phyloP scores from a whole-genome alignment of 2,113 vertebrate species.

The Dolichotis patagonum region DNA sequence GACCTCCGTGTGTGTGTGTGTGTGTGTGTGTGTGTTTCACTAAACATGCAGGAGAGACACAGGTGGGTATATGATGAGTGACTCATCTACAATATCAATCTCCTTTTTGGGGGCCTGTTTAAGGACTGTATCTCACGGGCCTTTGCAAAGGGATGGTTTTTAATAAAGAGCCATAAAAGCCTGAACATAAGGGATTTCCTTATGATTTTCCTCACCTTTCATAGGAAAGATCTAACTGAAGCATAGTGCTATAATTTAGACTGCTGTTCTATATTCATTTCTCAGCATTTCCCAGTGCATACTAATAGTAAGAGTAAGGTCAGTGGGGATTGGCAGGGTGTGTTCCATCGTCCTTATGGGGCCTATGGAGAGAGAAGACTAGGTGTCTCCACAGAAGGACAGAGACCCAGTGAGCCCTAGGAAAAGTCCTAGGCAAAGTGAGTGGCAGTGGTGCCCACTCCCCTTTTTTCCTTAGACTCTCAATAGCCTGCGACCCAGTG shows the following conservation, averaged over 20 bases:
- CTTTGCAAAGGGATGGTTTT: neutral
- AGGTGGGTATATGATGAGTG: neutral
- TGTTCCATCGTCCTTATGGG: neutral
- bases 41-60: neutral
- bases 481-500: neutral
- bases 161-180: neutral
- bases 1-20: neutral
- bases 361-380: neutral
- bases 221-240: neutral
- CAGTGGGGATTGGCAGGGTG: neutral
- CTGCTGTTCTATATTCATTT: neutral
- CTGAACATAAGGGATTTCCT: neutral
- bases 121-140: neutral
- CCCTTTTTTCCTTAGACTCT: neutral
- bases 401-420: neutral
- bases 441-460: neutral
- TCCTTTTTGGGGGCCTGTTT: neutral
- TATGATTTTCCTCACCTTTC: neutral
- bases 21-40: neutral
- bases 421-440: too few species aligned
- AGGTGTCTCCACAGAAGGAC: neutral
- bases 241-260: neutral
- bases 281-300: neutral
- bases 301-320: neutral
- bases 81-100: neutral